phyloP scores from a whole-genome alignment of 2,797 vertebrate genomes.

The Spea hammondii region DNA sequence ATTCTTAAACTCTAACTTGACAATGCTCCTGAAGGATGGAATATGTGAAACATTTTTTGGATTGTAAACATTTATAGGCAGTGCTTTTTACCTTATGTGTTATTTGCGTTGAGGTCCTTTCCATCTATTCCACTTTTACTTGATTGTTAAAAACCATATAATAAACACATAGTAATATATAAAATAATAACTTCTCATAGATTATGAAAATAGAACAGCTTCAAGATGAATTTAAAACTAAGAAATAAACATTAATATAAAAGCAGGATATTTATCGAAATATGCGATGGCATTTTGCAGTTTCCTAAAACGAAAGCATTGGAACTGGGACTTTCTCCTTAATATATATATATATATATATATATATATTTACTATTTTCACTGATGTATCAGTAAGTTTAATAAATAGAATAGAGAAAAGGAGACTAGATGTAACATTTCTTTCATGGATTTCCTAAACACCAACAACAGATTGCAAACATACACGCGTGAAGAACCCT shows the following conservation, averaged over 20 bases:
- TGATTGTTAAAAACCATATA: no score
- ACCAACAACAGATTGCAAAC: constrained; percentile 30
- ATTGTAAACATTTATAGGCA: background rate
- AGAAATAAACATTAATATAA: no score
- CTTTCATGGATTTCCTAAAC: constrained; percentile 23
- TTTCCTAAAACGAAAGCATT: background rate
- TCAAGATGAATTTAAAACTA: no score
- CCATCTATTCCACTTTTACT: no score
- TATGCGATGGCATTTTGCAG: background rate
- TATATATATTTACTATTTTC: no score
- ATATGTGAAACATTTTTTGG: background rate
- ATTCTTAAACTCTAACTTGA: no score
- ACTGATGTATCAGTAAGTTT: no score
- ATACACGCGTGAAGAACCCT: constrained; percentile 20
- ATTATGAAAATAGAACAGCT: no score
- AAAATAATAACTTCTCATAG: no score
- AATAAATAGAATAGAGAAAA: background rate
- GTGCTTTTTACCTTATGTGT: background rate
- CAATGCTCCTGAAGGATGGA: background rate
- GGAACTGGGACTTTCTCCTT: background rate
- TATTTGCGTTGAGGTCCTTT: background rate
- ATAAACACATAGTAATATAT: no score
- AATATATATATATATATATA: no score
- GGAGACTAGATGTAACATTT: constrained; percentile 18
- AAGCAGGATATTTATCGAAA: no score